Base-by-base conservation (phyloP, 2,888 invertebrate species). In the Parasteatoda lunata region DNA sequence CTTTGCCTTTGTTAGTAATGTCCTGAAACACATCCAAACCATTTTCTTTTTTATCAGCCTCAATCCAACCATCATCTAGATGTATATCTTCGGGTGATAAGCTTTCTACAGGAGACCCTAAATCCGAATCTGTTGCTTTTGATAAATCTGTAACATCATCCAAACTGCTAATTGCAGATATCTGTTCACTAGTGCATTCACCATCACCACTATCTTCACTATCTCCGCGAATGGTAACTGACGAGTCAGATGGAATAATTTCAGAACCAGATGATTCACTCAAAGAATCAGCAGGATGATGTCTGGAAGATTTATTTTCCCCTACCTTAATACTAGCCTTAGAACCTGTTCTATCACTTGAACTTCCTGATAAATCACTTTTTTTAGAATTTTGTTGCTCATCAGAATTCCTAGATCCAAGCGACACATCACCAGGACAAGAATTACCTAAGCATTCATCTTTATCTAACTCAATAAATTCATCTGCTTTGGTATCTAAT, bases 401-500 rank as follows among this genome's bases (percentile, higher is more conserved):
- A 48, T 86, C 86, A 15, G 81, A 77, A 66, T 77, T 77, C 54
- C 73, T 81, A 49, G 65, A 51, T 52, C 54, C 51, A 5, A 15
- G 52, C 5, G 73, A 81, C 1, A 68, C 51, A n/a, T 65, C 72
- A 65, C 71, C 81, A 69, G 86, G 73, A 15, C 77, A 87, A n/a
- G 86, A 82, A 30, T 66, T 77, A 15, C 72, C 68, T 45, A 77
- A 54, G 30, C 65, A 68, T n/a, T 77, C 81, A 13, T 86, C 82
- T n/a, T 72, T 73, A n/a, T 70, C 85, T 3, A 80, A 51, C 8
- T 86, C 85, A 66, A 77, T 77, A 54, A 77, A 82, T 13, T 89
- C 73, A 54, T 90, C 90, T 4, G 89, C 90, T 84, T 90, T 93
- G 76, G 96, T 97, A 93, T 97, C 97, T 89, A 97, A 93, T 87